Conservation (phyloP, 2,797 vertebrate genomes). For the Pipistrellus kuhlii region DNA sequence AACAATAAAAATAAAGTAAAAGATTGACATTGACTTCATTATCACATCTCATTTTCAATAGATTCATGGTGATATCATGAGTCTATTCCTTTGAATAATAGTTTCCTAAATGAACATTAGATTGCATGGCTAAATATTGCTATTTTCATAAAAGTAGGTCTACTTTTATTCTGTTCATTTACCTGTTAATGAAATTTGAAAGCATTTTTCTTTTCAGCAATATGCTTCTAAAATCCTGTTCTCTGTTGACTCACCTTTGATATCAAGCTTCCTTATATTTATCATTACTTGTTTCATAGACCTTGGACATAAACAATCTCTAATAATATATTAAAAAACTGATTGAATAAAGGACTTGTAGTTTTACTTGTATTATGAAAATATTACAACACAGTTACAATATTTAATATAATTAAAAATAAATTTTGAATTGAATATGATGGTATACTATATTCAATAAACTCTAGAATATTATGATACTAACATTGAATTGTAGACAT, state of each 20-base stretch:
- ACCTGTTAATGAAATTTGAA: not conserved
- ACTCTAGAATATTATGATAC: not conserved
- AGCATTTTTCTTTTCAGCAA: slow-evolving; percentile 9
- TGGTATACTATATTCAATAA: not conserved
- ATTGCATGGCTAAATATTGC: not conserved
- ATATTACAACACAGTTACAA: not conserved
- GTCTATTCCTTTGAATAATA: not conserved
- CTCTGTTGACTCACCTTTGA: not conserved
- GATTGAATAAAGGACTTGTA: not conserved
- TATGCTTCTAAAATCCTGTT: not conserved
- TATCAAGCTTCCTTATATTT: not conserved
- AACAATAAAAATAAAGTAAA: not conserved
- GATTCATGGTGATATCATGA: not conserved
- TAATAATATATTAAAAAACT: not conserved
- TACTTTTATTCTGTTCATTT: not conserved
- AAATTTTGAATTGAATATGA: not conserved
- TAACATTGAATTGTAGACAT: not conserved
- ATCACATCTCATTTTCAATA: slow-evolving; percentile 11
- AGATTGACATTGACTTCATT: not conserved
- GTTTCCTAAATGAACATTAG: not conserved
- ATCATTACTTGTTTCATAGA: not conserved
- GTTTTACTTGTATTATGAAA: not conserved
- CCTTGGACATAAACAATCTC: not conserved
- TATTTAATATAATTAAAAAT: not conserved
- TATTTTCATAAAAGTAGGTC: not conserved